Conservation (phyloP, 64 coral and sea anemone species). For the Montipora capricornis region DNA sequence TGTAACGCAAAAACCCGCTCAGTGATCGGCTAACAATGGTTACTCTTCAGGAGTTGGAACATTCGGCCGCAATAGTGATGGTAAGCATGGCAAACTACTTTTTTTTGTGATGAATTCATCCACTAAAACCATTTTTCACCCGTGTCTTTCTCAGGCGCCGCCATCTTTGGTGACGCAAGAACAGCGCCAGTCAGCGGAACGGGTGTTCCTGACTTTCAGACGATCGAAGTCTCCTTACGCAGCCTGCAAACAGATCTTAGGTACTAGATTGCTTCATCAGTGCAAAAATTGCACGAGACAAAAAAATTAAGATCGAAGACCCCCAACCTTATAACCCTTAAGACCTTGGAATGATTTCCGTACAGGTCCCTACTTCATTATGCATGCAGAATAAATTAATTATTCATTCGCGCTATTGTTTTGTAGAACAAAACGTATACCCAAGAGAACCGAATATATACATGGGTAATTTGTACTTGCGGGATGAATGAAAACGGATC, state of each 20-base stretch:
- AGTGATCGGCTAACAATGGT: slow-evolving; percentile 48
- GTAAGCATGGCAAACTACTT: slow-evolving; percentile 39
- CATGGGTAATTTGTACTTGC: too few relatives aligned
- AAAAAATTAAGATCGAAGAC: too few relatives aligned
- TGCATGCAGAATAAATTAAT: too few relatives aligned
- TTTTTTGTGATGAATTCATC: background rate
- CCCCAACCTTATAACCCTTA: too few relatives aligned
- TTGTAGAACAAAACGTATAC: too few relatives aligned
- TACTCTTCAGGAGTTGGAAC: slow-evolving; percentile 87
- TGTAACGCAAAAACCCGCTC: slow-evolving; percentile 15
- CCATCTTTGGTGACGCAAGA: slow-evolving; percentile 81
- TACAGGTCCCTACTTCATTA: too few relatives aligned
- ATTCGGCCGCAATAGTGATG: slow-evolving; percentile 84
- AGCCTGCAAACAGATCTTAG: slow-evolving; percentile 92
- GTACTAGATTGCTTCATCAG: slow-evolving; percentile 30
- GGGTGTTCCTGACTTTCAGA: slow-evolving; percentile 92
- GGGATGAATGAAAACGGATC: too few relatives aligned
- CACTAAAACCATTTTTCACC: background rate
- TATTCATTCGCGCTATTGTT: too few relatives aligned
- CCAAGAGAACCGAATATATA: too few relatives aligned
- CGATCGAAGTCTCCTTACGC: slow-evolving; percentile 90
- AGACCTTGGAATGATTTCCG: too few relatives aligned
- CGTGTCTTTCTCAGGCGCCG: slow-evolving; percentile 64
- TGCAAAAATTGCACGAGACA: too few relatives aligned
- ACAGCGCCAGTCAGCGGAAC: slow-evolving; percentile 93